A percentile compares a stretch with the other conserved stretches of the same genome.
Evolutionary conservation across 2,888 invertebrate species (phyloP).

Genomic region (Tholera decimalis): DNA sequence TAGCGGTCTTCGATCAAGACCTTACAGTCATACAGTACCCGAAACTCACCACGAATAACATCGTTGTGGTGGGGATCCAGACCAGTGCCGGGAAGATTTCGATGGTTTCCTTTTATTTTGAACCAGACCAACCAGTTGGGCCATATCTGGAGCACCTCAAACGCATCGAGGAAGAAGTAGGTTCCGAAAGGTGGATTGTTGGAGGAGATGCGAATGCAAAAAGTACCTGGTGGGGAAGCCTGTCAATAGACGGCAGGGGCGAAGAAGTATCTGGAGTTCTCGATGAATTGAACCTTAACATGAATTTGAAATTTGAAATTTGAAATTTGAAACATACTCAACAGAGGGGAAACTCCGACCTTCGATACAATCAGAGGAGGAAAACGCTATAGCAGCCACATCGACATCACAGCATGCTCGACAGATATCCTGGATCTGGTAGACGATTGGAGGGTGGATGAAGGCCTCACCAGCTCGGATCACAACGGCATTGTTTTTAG

Average conservation of each 20-base stretch:
- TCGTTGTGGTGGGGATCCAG: too few relatives aligned
- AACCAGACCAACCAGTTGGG: constrained; percentile 3
- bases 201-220: too few relatives aligned
- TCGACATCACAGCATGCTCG: not conserved
- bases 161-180: not conserved
- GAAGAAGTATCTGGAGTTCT: constrained; percentile 5
- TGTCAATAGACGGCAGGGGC: not conserved
- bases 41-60: too few relatives aligned
- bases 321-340: too few relatives aligned
- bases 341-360: too few relatives aligned
- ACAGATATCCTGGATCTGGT: constrained; percentile 15
- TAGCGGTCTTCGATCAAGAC: not conserved
- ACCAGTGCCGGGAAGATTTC: constrained; percentile 9
- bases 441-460: constrained; percentile 31
- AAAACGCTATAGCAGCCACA: too few relatives aligned
- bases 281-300: not conserved
- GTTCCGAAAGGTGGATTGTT: too few relatives aligned
- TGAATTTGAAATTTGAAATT: too few relatives aligned
- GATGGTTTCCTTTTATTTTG: constrained; percentile 6
- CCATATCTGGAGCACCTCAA: constrained; percentile 7
- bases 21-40: not conserved
- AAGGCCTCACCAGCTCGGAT: constrained; percentile 52
- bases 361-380: too few relatives aligned
- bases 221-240: not conserved
- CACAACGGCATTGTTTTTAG: constrained; percentile 56